phyloP scores from a whole-genome alignment of 1,140 invertebrate genomes.

The Micrasema minimum region DNA sequence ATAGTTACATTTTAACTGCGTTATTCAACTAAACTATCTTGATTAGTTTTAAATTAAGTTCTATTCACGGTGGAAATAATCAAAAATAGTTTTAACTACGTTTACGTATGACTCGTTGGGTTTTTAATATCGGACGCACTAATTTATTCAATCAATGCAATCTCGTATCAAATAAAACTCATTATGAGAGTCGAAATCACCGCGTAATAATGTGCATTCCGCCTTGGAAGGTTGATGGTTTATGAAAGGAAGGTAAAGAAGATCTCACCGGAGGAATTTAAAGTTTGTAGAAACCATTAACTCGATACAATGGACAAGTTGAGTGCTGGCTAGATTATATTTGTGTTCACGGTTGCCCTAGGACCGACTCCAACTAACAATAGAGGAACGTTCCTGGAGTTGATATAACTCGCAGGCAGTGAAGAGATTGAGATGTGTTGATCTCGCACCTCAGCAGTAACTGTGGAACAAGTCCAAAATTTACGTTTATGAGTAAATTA shows the following conservation, averaged over 20 bases:
- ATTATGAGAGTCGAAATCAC: not conserved
- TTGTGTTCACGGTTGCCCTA: slow-evolving; percentile 8
- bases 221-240: not conserved
- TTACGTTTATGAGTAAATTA: too few relatives aligned
- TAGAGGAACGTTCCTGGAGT: not conserved
- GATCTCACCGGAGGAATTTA: not conserved
- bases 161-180: slow-evolving; percentile 1
- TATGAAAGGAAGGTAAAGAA: not conserved
- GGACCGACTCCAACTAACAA: not conserved
- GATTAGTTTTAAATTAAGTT: too few relatives aligned
- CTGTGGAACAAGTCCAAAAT: too few relatives aligned
- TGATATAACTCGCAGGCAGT: slow-evolving; percentile 11
- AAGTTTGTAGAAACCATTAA: slow-evolving; percentile 24
- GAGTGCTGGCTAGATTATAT: slow-evolving; percentile 12
- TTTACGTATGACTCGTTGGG: not conserved
- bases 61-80: too few relatives aligned
- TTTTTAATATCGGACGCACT: not conserved
- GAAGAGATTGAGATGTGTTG: slow-evolving; percentile 12
- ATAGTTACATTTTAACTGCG: too few relatives aligned
- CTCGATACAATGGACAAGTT: slow-evolving; percentile 1
- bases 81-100: too few relatives aligned
- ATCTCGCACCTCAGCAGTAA: too few relatives aligned
- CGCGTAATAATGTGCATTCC: slow-evolving; percentile 21
- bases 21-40: too few relatives aligned
- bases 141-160: slow-evolving; percentile 19